phyloP scores from a whole-genome alignment of 2,888 invertebrate species.

The Agrypnus murinus region DNA sequence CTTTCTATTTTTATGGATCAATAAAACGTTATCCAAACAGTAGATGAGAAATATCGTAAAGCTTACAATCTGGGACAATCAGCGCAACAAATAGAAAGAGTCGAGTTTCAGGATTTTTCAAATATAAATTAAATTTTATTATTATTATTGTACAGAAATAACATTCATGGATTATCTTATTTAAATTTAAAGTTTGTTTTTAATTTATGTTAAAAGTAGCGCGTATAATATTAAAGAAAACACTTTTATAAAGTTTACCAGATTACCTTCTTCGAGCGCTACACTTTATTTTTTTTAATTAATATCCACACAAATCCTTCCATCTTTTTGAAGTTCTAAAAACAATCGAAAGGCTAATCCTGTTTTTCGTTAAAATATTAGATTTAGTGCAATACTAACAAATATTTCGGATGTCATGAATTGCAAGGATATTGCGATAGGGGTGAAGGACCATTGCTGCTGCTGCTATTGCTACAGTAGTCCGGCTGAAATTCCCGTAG shows the following conservation, averaged over 20 bases:
- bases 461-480: background rate
- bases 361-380: background rate
- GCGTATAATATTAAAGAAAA: constrained; percentile 44
- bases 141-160: no score
- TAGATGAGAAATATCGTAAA: no score
- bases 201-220: constrained; percentile 39
- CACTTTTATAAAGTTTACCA: constrained; percentile 30
- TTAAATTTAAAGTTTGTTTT: constrained; percentile 49
- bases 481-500: constrained; percentile 32
- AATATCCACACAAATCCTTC: constrained; percentile 18
- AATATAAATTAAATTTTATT: no score
- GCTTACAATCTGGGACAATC: no score
- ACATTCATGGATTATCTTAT: constrained; percentile 45
- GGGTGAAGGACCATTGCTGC: constrained; percentile 32
- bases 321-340: background rate
- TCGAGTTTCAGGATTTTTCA: no score
- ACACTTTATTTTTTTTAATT: constrained; percentile 37
- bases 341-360: background rate
- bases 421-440: constrained; percentile 34
- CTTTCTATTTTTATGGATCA: no score
- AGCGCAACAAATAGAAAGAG: no score
- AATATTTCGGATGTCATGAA: constrained; percentile 35
- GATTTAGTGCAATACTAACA: constrained; percentile 28
- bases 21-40: no score
- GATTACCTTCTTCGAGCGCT: constrained; percentile 31